These are phyloP conservation scores for Leptinotarsa defecta DNA, from an alignment of 1,140 invertebrate species.

Conservation along the genomic window DNA sequence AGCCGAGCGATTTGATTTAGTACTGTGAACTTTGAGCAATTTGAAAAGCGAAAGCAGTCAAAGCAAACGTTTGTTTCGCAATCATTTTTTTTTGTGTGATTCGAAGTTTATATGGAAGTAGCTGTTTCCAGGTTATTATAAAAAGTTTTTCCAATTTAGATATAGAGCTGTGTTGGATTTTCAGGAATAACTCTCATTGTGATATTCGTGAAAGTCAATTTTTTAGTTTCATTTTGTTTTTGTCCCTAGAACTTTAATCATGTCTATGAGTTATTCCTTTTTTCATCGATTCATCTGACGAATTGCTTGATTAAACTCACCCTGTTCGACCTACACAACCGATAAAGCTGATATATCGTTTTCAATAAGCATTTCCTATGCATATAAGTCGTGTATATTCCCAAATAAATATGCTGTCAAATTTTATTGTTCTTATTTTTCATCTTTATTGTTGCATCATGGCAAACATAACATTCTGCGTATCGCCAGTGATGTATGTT, in stretches of 20 bases:
- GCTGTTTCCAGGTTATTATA: too few species aligned
- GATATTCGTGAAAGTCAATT: too few species aligned
- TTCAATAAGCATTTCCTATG: conserved; percentile 47
- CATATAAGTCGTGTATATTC: conserved; percentile 36
- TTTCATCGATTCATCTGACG: conserved; percentile 1
- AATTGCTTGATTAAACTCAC: conserved; percentile 15
- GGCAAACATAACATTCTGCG: conserved; percentile 28
- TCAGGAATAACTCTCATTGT: too few species aligned
- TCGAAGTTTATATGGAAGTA: too few species aligned
- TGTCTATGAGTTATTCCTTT: neutral
- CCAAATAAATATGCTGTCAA: conserved; percentile 46
- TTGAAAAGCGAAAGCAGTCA: too few species aligned
- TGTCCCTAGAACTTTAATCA: neutral
- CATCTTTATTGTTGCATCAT: conserved; percentile 41
- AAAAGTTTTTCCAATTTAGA: too few species aligned
- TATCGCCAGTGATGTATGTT: conserved; percentile 31
- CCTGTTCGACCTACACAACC: conserved; percentile 22
- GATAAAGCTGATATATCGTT: conserved; percentile 45
- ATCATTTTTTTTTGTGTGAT: too few species aligned
- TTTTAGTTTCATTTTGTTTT: too few species aligned
- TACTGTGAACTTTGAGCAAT: too few species aligned
- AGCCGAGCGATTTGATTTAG: too few species aligned
- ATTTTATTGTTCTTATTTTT: conserved; percentile 47
- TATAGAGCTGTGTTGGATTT: too few species aligned
- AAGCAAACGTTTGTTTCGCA: too few species aligned